Evolutionary conservation across 1,140 invertebrate species (phyloP).

Genomic region (Bombus ignitus): DNA sequence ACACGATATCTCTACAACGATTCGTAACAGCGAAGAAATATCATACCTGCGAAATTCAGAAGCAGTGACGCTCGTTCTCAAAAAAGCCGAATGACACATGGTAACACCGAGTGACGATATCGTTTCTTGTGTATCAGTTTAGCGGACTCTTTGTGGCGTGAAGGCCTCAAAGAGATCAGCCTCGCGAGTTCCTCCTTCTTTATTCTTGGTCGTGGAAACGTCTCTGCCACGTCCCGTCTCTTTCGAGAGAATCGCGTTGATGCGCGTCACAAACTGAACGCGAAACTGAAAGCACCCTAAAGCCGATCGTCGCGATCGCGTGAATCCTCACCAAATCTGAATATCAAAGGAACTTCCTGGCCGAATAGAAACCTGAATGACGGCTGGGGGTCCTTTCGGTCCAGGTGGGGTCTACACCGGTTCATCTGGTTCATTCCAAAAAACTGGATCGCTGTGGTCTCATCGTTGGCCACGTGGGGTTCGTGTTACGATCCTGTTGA

Average conservation of each 20-base stretch:
- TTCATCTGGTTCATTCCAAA: conserved; percentile 71
- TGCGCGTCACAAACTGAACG: conserved; percentile 31
- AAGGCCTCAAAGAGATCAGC: conserved; percentile 17
- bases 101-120: background rate
- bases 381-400: conserved; percentile 79
- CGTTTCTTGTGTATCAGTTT: conserved; percentile 4
- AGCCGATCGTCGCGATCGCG: conserved; percentile 58
- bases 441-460: conserved; percentile 67
- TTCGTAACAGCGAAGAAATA: background rate
- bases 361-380: conserved; percentile 75
- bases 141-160: background rate
- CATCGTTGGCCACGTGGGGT: conserved; percentile 26
- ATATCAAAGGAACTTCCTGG: conserved; percentile 73
- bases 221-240: conserved; percentile 47
- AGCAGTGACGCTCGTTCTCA: background rate
- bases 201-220: conserved; percentile 44
- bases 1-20: background rate
- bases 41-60: background rate
- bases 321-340: conserved; percentile 69
- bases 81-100: background rate
- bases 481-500: conserved; percentile 14
- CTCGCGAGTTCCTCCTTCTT: conserved; percentile 36
- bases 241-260: conserved; percentile 52
- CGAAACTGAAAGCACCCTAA: conserved; percentile 57
- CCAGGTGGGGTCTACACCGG: conserved; percentile 83